Base-by-base conservation (phyloP, 2,888 invertebrate species). In the Mactromeris polynyma region DNA sequence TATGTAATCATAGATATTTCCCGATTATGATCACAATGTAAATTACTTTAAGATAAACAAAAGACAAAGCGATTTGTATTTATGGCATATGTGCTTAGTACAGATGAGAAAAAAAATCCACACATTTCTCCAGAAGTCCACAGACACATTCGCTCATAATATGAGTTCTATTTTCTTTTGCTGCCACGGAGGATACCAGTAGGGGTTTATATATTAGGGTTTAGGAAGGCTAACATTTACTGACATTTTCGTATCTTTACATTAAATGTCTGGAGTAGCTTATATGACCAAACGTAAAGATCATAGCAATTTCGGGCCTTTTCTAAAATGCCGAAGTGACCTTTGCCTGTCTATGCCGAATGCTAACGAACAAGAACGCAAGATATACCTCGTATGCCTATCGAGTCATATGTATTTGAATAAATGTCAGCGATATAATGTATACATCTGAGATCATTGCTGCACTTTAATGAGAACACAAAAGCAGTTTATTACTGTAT, bases 281-380 rank as follows among this genome's bases (percentile, higher is more conserved):
- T 78, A 87, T 54, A 54, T 69, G 84, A 46, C 85, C 83, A 81
- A 78, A 85, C 80, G 40, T 79, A 92, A 90, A 90, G 90, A 89
- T 89, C 90, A 87, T 33, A 69, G 73, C 83, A 87, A 90, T 89
- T 90, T 82, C 73, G 51, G 64, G 31, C 36, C 64, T 78, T 85
- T 89, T 38, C 64, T 73, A 88, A 94, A 94, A 94, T 94, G 93
- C 86, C 93, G 93, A 73, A 17, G 85, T 94, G 94, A 93, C 94
- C 93, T 94, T 94, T 79, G 79, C 42, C 79, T 79, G 42, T 40
- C 17, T 79, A 11, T 19, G 17, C 73, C 73, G 19, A 73, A 73
- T 19, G 73, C 73, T 36, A 17, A 73, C 19, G 33, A 36, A 73
- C 36, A 36, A 11, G 11, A 73, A 36, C 73, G 19, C 33, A 33